Conservation (phyloP, 2,888 invertebrate species). For the Meteorus cinctellus region DNA sequence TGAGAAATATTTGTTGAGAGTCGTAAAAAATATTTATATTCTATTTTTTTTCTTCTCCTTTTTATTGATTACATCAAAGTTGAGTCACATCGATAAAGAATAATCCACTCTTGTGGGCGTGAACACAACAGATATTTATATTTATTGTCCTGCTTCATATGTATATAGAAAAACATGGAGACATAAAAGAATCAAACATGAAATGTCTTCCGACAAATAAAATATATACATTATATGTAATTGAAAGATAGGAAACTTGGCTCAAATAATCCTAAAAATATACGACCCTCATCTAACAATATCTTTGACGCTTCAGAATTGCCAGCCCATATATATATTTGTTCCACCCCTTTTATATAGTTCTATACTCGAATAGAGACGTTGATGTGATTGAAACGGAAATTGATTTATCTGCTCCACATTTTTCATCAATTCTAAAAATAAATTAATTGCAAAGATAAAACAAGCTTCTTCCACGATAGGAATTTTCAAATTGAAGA, state of each 20-base stretch:
- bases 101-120: neutral
- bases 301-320: neutral
- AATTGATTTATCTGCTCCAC: too few relatives aligned
- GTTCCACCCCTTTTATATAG: neutral
- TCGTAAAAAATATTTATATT: neutral
- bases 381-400: neutral
- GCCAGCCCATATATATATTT: neutral
- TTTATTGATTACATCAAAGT: neutral
- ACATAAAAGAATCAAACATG: neutral
- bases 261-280: constrained; percentile 1
- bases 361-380: neutral
- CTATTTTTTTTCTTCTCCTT: neutral
- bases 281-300: constrained; percentile 1
- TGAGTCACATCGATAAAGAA: neutral
- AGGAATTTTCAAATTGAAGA: too few relatives aligned
- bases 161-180: neutral
- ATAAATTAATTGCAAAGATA: too few relatives aligned
- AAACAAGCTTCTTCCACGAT: too few relatives aligned
- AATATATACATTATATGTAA: constrained; percentile 1
- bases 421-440: too few relatives aligned
- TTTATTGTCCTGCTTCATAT: neutral
- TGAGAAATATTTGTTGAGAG: neutral
- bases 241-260: constrained; percentile 9
- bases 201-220: neutral
- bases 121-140: neutral